Evolutionary conservation across 2,797 vertebrate genomes (phyloP).

Genomic region (Spinus olivaceus): DNA sequence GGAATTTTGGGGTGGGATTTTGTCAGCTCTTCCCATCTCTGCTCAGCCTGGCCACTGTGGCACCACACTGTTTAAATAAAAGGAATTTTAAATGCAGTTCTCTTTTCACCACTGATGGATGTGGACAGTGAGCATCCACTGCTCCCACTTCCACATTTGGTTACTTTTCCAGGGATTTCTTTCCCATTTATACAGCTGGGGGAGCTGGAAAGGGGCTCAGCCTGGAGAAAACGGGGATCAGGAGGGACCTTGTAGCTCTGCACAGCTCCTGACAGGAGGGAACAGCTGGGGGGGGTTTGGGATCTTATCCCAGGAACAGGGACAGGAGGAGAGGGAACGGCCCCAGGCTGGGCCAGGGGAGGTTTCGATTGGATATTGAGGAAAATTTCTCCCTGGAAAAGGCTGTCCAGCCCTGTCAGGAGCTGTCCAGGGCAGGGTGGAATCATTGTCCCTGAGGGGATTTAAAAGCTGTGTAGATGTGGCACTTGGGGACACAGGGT

Average conservation of each 20-base stretch:
- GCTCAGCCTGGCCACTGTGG: neutral
- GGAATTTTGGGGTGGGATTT: neutral
- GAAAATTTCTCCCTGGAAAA: too few relatives aligned
- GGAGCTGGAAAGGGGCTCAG: neutral
- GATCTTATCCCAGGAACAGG: neutral
- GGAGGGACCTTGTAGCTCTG: neutral
- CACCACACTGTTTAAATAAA: neutral
- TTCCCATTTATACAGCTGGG: neutral
- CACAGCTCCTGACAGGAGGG: neutral
- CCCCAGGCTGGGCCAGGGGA: fast-evolving
- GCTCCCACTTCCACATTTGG: neutral
- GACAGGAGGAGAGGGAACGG: neutral
- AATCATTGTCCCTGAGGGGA: neutral
- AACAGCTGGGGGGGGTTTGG: fast-evolving
- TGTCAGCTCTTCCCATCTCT: neutral
- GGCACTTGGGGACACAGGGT: neutral
- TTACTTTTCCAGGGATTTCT: neutral
- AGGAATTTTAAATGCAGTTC: neutral
- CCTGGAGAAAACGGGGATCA: neutral
- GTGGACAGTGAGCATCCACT: neutral
- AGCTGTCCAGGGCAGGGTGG: neutral
- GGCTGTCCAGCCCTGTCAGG: neutral
- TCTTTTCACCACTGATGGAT: neutral
- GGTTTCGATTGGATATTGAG: fast-evolving
- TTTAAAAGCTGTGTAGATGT: neutral